phyloP scores from a whole-genome alignment of 2,797 vertebrate genomes.

The Australoheros facetus region DNA sequence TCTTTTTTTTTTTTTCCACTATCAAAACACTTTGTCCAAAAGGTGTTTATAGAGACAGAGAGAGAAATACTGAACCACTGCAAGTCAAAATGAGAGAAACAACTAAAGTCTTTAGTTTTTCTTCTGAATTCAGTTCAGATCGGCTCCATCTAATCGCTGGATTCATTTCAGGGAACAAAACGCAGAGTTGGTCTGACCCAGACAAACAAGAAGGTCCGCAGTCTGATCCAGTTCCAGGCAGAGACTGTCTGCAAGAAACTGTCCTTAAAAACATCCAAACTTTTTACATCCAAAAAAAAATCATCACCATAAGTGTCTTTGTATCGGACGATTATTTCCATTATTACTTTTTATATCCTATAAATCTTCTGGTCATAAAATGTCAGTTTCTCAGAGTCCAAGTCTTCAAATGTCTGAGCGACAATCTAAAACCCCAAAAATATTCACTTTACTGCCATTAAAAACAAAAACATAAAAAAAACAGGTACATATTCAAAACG shows the following conservation, averaged over 20 bases:
- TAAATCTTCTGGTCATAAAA: constrained; percentile 8
- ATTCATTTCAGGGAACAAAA: neutral
- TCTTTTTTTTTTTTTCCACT: constrained; percentile 56
- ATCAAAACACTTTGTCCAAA: constrained; percentile 73
- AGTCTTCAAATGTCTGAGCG: neutral
- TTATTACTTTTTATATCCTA: neutral
- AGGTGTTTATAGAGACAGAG: constrained; percentile 39
- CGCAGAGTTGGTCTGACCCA: neutral
- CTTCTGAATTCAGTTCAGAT: neutral
- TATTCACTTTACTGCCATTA: neutral
- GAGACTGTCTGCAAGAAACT: neutral
- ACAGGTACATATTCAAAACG: neutral
- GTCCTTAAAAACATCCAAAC: constrained; percentile 12
- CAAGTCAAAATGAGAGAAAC: constrained; percentile 28
- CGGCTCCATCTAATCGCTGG: constrained; percentile 35
- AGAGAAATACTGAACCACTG: constrained; percentile 38
- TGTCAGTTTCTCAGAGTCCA: neutral
- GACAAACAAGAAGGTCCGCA: neutral
- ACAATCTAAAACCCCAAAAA: neutral
- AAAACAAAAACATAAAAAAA: neutral
- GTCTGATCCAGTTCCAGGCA: neutral
- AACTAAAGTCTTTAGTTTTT: neutral
- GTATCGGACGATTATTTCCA: neutral
- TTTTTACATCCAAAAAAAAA: constrained; percentile 10
- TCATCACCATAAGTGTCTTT: neutral